Percentiles rank a stretch among this genome's conserved stretches.
phyloP scores from a whole-genome alignment of 92 coral and sea anemone species.

The Phenganax stokvisi region DNA sequence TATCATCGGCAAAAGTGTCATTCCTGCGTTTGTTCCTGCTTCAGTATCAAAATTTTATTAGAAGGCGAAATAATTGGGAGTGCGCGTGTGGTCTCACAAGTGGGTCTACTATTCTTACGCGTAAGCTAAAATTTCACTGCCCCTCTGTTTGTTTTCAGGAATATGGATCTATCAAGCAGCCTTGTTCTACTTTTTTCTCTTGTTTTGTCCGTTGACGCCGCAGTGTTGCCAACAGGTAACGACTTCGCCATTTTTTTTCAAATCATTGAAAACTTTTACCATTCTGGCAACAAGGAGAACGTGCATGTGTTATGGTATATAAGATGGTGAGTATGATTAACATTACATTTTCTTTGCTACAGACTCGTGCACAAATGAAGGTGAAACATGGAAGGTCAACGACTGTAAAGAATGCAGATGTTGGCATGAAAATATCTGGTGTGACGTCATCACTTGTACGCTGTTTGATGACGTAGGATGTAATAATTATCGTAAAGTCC shows the following conservation, averaged over 20 bases:
- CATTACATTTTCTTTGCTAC: neutral
- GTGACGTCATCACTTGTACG: conserved; percentile 35
- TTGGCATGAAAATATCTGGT: conserved; percentile 24
- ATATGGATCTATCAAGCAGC: neutral
- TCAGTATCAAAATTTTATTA: too few species aligned
- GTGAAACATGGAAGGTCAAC: conserved; percentile 21
- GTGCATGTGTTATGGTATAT: too few species aligned
- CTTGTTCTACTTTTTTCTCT: neutral
- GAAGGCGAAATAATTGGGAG: too few species aligned
- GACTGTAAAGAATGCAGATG: conserved; percentile 34
- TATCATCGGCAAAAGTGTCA: too few species aligned
- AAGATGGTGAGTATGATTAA: too few species aligned
- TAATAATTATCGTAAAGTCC: conserved; percentile 25
- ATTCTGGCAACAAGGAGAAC: too few species aligned
- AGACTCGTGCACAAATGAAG: conserved; percentile 23
- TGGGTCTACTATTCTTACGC: neutral
- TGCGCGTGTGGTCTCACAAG: too few species aligned
- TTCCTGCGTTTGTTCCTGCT: too few species aligned
- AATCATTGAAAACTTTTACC: too few species aligned
- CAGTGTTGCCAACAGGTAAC: conserved; percentile 1
- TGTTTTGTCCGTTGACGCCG: neutral
- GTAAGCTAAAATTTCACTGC: neutral
- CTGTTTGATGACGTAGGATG: conserved; percentile 36
- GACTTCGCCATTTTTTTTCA: too few species aligned
- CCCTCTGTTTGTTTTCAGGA: neutral